Evolutionary conservation across 2,797 vertebrate genomes (phyloP), one percentile per base, ranked within the genome.

Genomic region (Taenioides sp.): DNA sequence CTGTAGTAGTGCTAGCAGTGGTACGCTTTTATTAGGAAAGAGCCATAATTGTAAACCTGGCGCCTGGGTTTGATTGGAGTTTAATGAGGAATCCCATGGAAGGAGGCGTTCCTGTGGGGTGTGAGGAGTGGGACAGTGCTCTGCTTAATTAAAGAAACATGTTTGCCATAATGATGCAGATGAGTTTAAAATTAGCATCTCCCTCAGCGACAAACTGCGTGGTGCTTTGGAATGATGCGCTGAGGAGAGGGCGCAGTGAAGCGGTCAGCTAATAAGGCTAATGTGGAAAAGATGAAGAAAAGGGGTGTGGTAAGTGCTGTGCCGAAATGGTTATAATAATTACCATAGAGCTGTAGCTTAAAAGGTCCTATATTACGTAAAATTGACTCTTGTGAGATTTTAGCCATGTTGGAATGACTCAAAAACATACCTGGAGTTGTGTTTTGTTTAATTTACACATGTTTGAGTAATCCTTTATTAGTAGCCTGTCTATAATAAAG

Each of bases 71-170:
- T 86, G 81, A 88, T 87, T 78, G 83, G 76, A 78, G 80, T 87
- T 86, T 88, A 89, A 92, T 89, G 87, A 89, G 86, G 85, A 87
- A 84, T 73, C 83, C 79, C 79, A 84, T 71, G 65, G 78, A 84
- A 66, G 78, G 75, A 84, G 78, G 72, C 71, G 79, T 80, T 78
- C 84, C 86, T 81, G 49, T 31, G 79, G 80, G 87, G 78, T 50
- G 82, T 87, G 69, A 85, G 71, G 73, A 83, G 80, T 76, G 75
- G 85, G 76, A 74, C 79, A 67, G 64, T 69, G 80, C 72, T 84
- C 70, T 74, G 81, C 79, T 91, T 90, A 88, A 92, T 91, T 87
- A 90, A 87, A 89, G 77, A 90, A 86, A 83, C 71, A 77, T 82
- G 84, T 86, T 60, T 84, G 83, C 80, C 74, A 74, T 88, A 88